A percentile compares a stretch with the other conserved stretches of the same genome.
Conservation (phyloP, 1,140 invertebrate species). For the Parasteatoda tepidariorum region DNA sequence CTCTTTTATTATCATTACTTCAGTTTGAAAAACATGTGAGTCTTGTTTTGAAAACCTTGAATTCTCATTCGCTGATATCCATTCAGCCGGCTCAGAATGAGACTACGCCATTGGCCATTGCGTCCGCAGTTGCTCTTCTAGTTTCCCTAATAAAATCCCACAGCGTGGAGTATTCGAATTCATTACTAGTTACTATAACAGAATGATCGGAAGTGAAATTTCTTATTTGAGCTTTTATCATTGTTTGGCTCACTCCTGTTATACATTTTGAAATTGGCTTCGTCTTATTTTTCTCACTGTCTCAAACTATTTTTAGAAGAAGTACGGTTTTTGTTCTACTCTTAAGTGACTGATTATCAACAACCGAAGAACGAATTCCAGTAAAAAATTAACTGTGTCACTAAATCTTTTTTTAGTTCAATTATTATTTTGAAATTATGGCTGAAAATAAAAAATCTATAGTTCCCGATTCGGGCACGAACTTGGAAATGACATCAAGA, state of each 20-base stretch:
- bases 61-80: constrained; percentile 18
- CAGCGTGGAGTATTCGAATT: constrained; percentile 4
- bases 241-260: not conserved
- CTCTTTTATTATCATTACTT: not conserved
- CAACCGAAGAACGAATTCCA: not conserved
- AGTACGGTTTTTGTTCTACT: constrained; percentile 18
- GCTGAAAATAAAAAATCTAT: not conserved
- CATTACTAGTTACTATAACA: constrained; percentile 31
- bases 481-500: constrained; percentile 40
- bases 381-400: not conserved
- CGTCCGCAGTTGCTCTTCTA: not conserved
- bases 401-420: not conserved
- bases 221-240: not conserved
- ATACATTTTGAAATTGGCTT: not conserved
- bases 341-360: not conserved
- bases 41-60: constrained; percentile 54
- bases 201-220: not conserved
- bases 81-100: constrained; percentile 1
- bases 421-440: constrained; percentile 2
- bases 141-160: constrained; percentile 28
- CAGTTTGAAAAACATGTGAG: not conserved
- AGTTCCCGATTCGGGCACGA: not conserved
- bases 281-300: not conserved
- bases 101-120: constrained; percentile 30
- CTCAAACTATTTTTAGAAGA: constrained; percentile 8